Evolutionary conservation across 1,140 invertebrate species (phyloP).

Genomic region (Heliconius eleuchia): DNA sequence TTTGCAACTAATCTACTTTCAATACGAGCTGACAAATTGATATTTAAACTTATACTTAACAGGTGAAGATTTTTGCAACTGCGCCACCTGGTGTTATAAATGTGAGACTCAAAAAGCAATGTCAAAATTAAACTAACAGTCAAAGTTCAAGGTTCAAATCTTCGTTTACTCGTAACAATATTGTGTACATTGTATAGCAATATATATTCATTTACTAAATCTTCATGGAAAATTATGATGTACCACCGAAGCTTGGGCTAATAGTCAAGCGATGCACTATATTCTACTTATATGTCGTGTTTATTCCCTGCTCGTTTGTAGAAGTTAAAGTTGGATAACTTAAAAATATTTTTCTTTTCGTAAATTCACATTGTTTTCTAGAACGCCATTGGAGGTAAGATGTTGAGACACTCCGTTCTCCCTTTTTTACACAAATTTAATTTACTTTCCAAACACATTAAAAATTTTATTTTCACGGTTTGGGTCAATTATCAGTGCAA

Average conservation of each 20-base stretch:
- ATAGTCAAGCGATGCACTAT: not conserved
- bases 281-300: not conserved
- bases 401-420: no score
- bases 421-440: no score
- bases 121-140: not conserved
- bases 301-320: not conserved
- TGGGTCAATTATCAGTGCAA: not conserved
- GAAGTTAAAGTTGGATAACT: not conserved
- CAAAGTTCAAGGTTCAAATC: not conserved
- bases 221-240: conserved; percentile 3
- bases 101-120: not conserved
- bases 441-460: no score
- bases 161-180: not conserved
- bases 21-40: no score
- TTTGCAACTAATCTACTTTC: no score
- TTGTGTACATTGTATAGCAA: not conserved
- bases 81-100: not conserved
- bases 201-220: conserved; percentile 3
- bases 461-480: not conserved
- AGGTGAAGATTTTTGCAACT: no score
- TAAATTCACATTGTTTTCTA: no score
- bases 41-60: no score
- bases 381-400: no score
- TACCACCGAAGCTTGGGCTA: not conserved
- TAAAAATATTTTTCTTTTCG: no score